A percentile compares a stretch with the other conserved stretches of the same genome.
Conservation (phyloP, 2,113 vertebrate species). For the Odontophorus gujanensis region DNA sequence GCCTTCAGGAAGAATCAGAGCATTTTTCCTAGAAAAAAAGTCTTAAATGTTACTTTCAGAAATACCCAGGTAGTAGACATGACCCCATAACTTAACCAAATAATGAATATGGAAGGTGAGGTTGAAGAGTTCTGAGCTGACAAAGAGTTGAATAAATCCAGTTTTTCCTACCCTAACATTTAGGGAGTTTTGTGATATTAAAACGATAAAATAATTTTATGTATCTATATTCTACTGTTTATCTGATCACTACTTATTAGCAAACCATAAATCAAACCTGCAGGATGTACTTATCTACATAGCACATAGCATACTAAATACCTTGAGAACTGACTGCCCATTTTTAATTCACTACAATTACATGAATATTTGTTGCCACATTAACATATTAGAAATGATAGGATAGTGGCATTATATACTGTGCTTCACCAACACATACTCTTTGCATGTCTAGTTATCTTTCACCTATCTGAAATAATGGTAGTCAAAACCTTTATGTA, state of each 20-base stretch:
- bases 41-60: slow-evolving; percentile 2
- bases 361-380: background rate
- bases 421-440: background rate
- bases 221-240: background rate
- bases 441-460: background rate
- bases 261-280: background rate
- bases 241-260: background rate
- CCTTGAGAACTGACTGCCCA: background rate
- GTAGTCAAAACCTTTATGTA: background rate
- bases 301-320: background rate
- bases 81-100: background rate
- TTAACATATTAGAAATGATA: background rate
- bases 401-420: background rate
- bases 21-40: background rate
- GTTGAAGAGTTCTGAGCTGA: background rate
- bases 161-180: background rate
- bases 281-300: background rate
- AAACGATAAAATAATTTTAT: slow-evolving; percentile 5
- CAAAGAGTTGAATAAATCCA: slow-evolving; percentile 14
- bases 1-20: slow-evolving; percentile 4
- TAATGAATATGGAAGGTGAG: background rate
- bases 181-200: slow-evolving; percentile 1
- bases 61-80: background rate
- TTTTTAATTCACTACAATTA: background rate
- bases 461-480: background rate